Evolutionary conservation across 2,888 invertebrate genomes (phyloP).

Genomic region (Ectobius pallidus): DNA sequence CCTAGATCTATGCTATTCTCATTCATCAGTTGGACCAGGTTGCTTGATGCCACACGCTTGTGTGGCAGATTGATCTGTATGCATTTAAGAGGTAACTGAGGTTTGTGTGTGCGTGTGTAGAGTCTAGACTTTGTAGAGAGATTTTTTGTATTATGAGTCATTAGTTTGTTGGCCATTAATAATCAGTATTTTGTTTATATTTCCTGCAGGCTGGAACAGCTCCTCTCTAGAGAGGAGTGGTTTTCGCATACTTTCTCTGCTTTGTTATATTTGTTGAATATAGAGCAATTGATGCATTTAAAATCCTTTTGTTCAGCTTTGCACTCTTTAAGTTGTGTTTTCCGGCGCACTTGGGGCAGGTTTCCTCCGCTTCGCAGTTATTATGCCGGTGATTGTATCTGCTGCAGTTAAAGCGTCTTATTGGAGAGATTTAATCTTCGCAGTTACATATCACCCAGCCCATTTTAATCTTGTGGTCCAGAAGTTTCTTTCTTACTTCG

Average conservation of each 20-base stretch:
- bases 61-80: neutral
- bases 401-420: neutral
- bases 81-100: neutral
- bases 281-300: neutral
- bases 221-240: too few species aligned
- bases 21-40: neutral
- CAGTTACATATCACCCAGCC: neutral
- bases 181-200: neutral
- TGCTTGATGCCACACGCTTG: neutral
- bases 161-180: neutral
- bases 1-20: neutral
- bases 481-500: neutral
- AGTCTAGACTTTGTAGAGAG: too few species aligned
- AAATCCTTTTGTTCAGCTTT: neutral
- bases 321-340: neutral
- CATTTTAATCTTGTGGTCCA: neutral
- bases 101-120: neutral
- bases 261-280: neutral
- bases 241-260: neutral
- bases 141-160: too few species aligned
- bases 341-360: neutral
- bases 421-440: neutral
- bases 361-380: neutral
- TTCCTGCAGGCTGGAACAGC: neutral
- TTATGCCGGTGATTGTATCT: neutral